Evolutionary conservation across 37 sponge, comb jelly and placozoan species (phyloP), one percentile per base, ranked within the genome.

Genomic region (Chondrilla cf. caribensis): DNA sequence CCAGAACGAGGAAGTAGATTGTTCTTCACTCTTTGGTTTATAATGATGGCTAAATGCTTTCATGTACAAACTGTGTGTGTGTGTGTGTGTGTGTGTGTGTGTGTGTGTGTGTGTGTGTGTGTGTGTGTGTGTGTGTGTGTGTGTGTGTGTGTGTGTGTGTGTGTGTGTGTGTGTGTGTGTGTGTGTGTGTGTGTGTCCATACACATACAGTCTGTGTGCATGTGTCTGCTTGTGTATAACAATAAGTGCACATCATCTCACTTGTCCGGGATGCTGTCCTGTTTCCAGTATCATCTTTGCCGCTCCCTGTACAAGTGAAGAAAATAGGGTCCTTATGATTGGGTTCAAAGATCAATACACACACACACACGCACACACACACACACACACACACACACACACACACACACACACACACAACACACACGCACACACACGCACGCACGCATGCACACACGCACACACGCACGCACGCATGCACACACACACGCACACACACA

Each of bases 281-380:
- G 90, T 94, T 11, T 91, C 90, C 0, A 96, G 76, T 33, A 98
- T 94, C 99, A 98, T 98, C 58, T 87, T 86, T 62, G 96, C 97
- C 65, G 99, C 92, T 26, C 99, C 99, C 99, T 98, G 43, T n/a
- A n/a, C n/a, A n/a, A n/a, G n/a, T n/a, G n/a, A n/a, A n/a, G n/a
- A n/a, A n/a, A n/a, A n/a, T n/a, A n/a, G n/a, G n/a, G n/a, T n/a
- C n/a, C n/a, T n/a, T n/a, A n/a, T n/a, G n/a, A n/a, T n/a, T n/a
- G n/a, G n/a, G n/a, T n/a, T n/a, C n/a, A n/a, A n/a, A n/a, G n/a
- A n/a, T n/a, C n/a, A n/a, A n/a, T n/a, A n/a, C n/a, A n/a, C n/a
- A n/a, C n/a, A n/a, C n/a, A n/a, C n/a, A n/a, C n/a, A n/a, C 29
- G 68, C 77, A 83, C 60, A 71, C 59, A 83, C 76, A 75, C 84